Evolutionary conservation across 2,888 invertebrate genomes (phyloP).

Genomic region (Gasteruption jaculator): DNA sequence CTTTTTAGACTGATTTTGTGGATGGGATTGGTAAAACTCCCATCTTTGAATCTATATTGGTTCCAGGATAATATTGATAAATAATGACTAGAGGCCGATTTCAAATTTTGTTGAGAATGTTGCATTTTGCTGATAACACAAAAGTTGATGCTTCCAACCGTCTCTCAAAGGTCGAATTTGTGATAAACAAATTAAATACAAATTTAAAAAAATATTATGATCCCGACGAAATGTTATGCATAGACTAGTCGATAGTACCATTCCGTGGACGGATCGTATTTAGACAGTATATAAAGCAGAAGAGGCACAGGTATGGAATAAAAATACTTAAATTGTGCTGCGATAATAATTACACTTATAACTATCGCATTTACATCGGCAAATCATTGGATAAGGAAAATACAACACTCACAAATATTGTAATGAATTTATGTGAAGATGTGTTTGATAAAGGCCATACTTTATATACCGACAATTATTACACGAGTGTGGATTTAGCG

Average conservation of each 20-base stretch:
- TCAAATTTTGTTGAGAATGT: constrained; percentile 10
- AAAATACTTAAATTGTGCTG: constrained; percentile 28
- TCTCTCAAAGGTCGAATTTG: constrained; percentile 8
- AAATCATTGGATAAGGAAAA: constrained; percentile 17
- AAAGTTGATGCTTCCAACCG: constrained; percentile 5
- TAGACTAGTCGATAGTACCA: constrained; percentile 32
- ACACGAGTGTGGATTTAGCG: constrained; percentile 28
- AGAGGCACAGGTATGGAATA: constrained; percentile 31
- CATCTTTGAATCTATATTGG: constrained; percentile 8
- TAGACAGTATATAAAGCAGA: constrained; percentile 29
- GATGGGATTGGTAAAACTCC: constrained; percentile 8
- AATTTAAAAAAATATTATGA: constrained; percentile 20
- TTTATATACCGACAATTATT: constrained; percentile 35
- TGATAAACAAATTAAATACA: constrained; percentile 4
- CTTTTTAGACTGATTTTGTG: constrained; percentile 8
- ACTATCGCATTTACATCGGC: constrained; percentile 18
- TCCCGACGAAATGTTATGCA: constrained; percentile 26
- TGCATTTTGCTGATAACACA: constrained; percentile 9
- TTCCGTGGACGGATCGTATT: constrained; percentile 30
- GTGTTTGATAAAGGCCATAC: constrained; percentile 31
- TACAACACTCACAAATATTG: constrained; percentile 20
- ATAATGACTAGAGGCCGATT: constrained; percentile 8
- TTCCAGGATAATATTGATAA: constrained; percentile 1
- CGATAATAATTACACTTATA: constrained; percentile 18
- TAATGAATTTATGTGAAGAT: constrained; percentile 26